Evolutionary conservation across 2,888 invertebrate genomes (phyloP).

Genomic region (Aquatica leii): DNA sequence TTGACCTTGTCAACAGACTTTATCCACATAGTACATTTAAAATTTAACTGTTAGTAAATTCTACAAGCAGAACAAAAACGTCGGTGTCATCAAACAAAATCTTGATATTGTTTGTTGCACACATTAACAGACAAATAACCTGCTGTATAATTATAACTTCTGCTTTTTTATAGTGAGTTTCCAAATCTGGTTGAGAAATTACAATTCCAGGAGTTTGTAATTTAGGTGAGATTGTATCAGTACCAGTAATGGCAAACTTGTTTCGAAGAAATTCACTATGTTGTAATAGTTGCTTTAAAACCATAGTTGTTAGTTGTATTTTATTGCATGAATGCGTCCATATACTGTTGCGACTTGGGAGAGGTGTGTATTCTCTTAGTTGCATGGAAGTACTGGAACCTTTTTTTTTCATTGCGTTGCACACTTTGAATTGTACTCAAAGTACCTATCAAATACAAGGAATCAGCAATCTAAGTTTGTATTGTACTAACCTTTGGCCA

Average conservation of each 20-base stretch:
- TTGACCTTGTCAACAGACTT: no score
- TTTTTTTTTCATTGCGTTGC: neutral
- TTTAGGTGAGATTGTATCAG: neutral
- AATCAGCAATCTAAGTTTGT: neutral
- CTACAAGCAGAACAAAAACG: constrained; percentile 3
- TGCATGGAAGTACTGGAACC: neutral
- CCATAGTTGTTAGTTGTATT: neutral
- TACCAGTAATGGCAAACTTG: neutral
- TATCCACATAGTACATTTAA: neutral
- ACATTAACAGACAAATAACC: neutral
- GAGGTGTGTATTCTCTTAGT: neutral
- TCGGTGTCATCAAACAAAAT: neutral
- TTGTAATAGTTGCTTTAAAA: constrained; percentile 1
- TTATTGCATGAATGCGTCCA: neutral
- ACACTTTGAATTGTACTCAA: no score
- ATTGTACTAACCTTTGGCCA: constrained; percentile 1
- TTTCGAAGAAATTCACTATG: constrained; percentile 1
- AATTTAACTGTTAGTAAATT: neutral
- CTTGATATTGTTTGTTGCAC: constrained; percentile 1
- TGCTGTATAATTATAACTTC: constrained; percentile 2
- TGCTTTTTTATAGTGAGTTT: constrained; percentile 1
- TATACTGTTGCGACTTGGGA: constrained; percentile 1
- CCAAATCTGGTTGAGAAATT: neutral
- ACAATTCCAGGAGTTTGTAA: constrained; percentile 1
- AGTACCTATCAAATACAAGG: neutral